Percentiles rank a stretch among this genome's conserved stretches.
phyloP scores from a whole-genome alignment of 2,113 vertebrate genomes.

The Oophaga pumilio region DNA sequence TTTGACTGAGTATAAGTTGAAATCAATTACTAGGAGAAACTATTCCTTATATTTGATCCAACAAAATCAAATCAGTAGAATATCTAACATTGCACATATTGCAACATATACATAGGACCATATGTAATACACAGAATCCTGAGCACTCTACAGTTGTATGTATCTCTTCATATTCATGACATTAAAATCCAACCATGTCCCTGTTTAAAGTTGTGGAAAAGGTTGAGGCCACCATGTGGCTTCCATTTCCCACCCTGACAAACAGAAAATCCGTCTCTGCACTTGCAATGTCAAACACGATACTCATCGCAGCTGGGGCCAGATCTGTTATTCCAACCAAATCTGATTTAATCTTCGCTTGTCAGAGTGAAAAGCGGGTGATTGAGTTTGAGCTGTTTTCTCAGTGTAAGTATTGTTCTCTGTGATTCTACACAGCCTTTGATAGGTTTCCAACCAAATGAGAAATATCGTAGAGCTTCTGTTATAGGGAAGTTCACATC shows the following conservation, averaged over 20 bases:
- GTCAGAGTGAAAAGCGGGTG: conserved; percentile 28
- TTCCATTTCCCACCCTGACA: conserved; percentile 55
- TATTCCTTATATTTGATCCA: neutral
- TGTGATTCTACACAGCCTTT: neutral
- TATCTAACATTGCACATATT: neutral
- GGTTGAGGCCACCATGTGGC: conserved; percentile 50
- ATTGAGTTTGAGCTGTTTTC: conserved; percentile 50
- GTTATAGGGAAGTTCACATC: neutral
- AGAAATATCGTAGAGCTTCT: neutral
- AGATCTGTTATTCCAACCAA: conserved; percentile 58
- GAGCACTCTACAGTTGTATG: neutral
- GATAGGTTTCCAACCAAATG: neutral
- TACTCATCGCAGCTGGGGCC: conserved; percentile 55
- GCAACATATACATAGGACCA: neutral
- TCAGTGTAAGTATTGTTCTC: conserved; percentile 30
- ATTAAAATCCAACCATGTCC: neutral
- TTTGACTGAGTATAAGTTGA: neutral
- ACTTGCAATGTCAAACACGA: conserved; percentile 58
- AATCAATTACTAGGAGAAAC: neutral
- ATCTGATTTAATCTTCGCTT: conserved; percentile 57
- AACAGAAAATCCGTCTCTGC: conserved; percentile 56
- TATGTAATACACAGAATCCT: neutral
- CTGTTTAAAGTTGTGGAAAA: conserved; percentile 26
- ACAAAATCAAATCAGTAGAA: neutral
- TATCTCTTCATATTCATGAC: neutral